Conservation (phyloP, 2,797 vertebrate genomes). For the Chelmon rostratus region DNA sequence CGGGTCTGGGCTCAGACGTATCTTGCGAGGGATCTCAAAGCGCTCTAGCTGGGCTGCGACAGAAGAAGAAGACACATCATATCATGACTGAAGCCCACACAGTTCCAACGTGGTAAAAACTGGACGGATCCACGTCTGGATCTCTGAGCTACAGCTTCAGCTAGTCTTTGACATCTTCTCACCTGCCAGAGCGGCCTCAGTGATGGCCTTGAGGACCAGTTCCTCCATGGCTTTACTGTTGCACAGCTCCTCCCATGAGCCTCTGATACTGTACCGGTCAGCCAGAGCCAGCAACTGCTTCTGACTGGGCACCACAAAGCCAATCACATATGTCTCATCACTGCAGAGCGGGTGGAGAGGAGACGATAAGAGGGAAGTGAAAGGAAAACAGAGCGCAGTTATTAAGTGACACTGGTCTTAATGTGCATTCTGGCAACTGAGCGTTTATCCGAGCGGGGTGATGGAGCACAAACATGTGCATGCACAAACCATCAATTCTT, state of each 20-base stretch:
- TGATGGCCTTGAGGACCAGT: slow-evolving; percentile 91
- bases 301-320: slow-evolving; percentile 98
- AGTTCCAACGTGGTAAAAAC: not conserved
- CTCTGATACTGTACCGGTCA: slow-evolving; percentile 85
- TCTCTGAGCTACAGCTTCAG: not conserved
- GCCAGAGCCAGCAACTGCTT: slow-evolving; percentile 92
- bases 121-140: not conserved
- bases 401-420: not conserved
- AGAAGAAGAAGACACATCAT: not conserved
- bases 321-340: slow-evolving; percentile 94
- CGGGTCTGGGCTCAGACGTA: slow-evolving; percentile 91
- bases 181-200: slow-evolving; percentile 91
- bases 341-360: slow-evolving; percentile 74
- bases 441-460: slow-evolving; percentile 3
- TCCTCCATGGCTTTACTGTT: slow-evolving; percentile 90
- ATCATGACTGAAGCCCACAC: not conserved
- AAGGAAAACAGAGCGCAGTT: slow-evolving; percentile 1
- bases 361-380: not conserved
- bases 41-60: slow-evolving; percentile 92
- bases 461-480: slow-evolving; percentile 8
- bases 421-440: not conserved
- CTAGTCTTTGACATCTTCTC: slow-evolving; percentile 17
- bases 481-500: slow-evolving; percentile 1
- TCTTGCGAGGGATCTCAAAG: slow-evolving; percentile 95
- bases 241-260: slow-evolving; percentile 92